Evolutionary conservation across 1,140 invertebrate genomes (phyloP), one percentile per base, ranked within the genome.

Genomic region (Leptopilina clavipes): DNA sequence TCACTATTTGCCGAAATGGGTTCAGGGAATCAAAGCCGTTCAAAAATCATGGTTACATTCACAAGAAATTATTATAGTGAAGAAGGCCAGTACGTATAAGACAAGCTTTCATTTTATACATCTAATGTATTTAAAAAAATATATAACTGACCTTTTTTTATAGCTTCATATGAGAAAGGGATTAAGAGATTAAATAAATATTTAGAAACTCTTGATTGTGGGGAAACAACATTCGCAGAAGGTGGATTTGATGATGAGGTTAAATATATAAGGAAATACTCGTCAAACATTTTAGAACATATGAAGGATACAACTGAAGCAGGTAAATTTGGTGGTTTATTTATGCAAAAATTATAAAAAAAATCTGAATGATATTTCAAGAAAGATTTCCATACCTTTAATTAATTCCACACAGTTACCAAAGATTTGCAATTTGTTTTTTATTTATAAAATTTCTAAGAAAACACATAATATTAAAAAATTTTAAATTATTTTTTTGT

Each of bases 141-240:
- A 19, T 54, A 18, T 19, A 22, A 7, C 19, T 7, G 22, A 56
- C 11, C 22, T 10, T 19, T 10, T 56, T 10, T 56, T 19, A 25
- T 25, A 56, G 54, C 17, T 11, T 56, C 19, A 19, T 56, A 56
- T 19, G 54, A 56, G 22, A 56, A 56, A 56, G 54, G 54, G 11
- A 18, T 56, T 11, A 19, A 56, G 10, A 18, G 3, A 18, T 17
- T 56, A 8, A 18, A 56, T 10, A 10, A 11, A 56, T 56, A 56
- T 56, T 19, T 56, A 17, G 19, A 56, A 18, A 56, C 54, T 22
- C 54, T 56, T 18, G 18, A 56, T 56, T 19, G 17, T 56, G 19
- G 18, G 8, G 12, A 19, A 1, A 56, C 54, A 56, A 22, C 3
- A 1, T 10, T 18, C 17, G 18, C 18, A 25, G 54, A 56, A 19